Percentiles rank a stretch among this genome's conserved stretches.
Conservation (phyloP, 2,888 invertebrate genomes). For the Agonopterix heracliana region DNA sequence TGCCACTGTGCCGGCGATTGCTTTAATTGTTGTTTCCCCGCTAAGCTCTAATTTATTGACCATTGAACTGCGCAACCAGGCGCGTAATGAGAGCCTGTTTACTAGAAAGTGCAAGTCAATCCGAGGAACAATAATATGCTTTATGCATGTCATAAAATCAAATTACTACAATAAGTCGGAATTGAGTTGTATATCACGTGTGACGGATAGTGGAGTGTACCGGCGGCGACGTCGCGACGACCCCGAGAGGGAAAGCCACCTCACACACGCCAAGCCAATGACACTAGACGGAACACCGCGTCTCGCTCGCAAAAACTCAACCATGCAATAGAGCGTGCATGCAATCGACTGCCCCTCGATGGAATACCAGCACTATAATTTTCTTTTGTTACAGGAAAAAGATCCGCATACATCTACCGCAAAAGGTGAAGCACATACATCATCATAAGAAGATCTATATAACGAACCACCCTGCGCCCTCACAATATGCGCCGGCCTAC, state of each 20-base stretch:
- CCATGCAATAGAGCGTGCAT: slow-evolving; percentile 35
- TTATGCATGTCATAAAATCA: slow-evolving; percentile 21
- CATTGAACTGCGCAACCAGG: slow-evolving; percentile 33
- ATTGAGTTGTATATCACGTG: slow-evolving; percentile 36
- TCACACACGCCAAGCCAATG: slow-evolving; percentile 58
- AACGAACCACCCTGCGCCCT: slow-evolving; percentile 64
- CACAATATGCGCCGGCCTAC: slow-evolving; percentile 67
- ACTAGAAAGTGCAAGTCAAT: slow-evolving; percentile 47
- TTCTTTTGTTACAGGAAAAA: slow-evolving; percentile 71
- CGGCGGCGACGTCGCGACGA: slow-evolving; percentile 28
- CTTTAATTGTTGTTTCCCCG: slow-evolving; percentile 48
- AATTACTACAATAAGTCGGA: slow-evolving; percentile 27
- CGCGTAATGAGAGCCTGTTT: slow-evolving; percentile 33
- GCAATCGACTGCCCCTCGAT: slow-evolving; percentile 37
- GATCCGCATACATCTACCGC: slow-evolving; percentile 74
- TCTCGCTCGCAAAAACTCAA: slow-evolving; percentile 29
- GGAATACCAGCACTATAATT: slow-evolving; percentile 40
- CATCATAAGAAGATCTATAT: slow-evolving; percentile 74
- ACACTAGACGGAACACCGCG: slow-evolving; percentile 56
- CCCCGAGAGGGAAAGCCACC: slow-evolving; percentile 58
- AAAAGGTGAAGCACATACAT: slow-evolving; percentile 74
- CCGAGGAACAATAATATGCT: slow-evolving; percentile 21
- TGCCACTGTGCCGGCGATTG: slow-evolving; percentile 49
- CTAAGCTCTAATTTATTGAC: slow-evolving; percentile 43
- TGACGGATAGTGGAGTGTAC: slow-evolving; percentile 28